Conservation (phyloP, 1,140 invertebrate species). For the Dysdera silvatica region DNA sequence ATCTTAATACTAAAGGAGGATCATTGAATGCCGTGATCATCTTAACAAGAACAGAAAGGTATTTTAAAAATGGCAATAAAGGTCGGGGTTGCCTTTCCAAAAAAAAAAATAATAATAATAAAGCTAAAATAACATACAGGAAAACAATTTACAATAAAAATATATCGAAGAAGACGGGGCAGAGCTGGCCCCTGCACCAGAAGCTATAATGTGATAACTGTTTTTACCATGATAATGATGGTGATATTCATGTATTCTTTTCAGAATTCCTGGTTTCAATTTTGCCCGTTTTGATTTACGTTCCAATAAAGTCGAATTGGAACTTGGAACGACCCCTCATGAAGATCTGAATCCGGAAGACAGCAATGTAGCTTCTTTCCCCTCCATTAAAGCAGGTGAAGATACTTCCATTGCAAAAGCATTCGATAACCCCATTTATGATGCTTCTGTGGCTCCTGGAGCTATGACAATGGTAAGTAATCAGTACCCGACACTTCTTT, state of each 20-base stretch:
- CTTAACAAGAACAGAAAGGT: too few relatives aligned
- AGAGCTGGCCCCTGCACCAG: neutral
- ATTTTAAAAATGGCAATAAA: too few relatives aligned
- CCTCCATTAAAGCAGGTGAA: neutral
- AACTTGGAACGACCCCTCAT: slow-evolving; percentile 30
- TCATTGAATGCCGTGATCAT: too few relatives aligned
- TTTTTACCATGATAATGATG: neutral
- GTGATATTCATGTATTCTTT: neutral
- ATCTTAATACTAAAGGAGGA: too few relatives aligned
- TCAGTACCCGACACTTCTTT: too few relatives aligned
- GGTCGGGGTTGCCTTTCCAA: too few relatives aligned
- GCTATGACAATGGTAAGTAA: too few relatives aligned
- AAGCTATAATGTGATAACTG: neutral
- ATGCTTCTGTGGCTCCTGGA: neutral
- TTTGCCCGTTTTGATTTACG: slow-evolving; percentile 25
- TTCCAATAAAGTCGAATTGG: slow-evolving; percentile 20
- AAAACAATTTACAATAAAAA: neutral
- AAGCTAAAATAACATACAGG: neutral
- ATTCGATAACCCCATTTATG: slow-evolving; percentile 27
- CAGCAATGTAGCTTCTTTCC: too few relatives aligned
- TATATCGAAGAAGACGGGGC: too few relatives aligned
- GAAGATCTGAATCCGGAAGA: slow-evolving; percentile 25
- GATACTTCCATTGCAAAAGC: too few relatives aligned
- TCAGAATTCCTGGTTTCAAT: slow-evolving; percentile 20
- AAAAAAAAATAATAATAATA: too few relatives aligned